These are phyloP conservation scores for Ciconia nigra DNA, from an alignment of 2,797 vertebrate species.

Conservation along the genomic window DNA sequence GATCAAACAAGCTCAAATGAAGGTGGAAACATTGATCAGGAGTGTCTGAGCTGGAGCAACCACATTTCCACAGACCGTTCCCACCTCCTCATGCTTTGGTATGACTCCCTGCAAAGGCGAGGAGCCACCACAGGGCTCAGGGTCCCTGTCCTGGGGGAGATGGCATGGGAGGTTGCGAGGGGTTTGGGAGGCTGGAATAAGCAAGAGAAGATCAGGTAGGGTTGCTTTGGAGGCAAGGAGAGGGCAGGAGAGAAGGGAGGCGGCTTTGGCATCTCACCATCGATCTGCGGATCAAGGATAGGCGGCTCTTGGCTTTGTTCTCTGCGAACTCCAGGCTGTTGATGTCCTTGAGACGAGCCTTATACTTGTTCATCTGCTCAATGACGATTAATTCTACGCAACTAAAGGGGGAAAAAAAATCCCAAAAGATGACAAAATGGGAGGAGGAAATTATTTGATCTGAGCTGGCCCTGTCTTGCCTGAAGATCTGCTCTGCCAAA, in stretches of 20 bases:
- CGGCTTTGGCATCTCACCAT: conserved; percentile 83
- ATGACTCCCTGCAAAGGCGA: not conserved
- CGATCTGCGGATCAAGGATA: conserved; percentile 91
- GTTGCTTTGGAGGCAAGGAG: conserved; percentile 9
- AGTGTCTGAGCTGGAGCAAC: not conserved
- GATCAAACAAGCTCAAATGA: not conserved
- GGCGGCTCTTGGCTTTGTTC: conserved; percentile 93
- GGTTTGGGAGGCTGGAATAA: conserved; percentile 9
- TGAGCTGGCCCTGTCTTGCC: not conserved
- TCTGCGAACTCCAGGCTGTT: conserved; percentile 96
- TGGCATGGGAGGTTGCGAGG: not conserved
- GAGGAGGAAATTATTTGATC: not conserved
- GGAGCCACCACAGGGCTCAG: not conserved
- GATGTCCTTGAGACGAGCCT: conserved; percentile 94
- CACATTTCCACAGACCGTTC: fast-evolving
- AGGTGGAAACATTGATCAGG: not conserved
- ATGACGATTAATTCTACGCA: conserved; percentile 94
- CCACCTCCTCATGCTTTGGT: not conserved
- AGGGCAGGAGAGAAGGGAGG: not conserved
- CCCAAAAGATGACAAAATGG: not conserved
- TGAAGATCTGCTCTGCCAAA: not conserved
- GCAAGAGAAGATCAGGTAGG: conserved; percentile 23
- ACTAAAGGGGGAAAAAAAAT: conserved; percentile 64
- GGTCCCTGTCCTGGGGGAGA: not conserved
- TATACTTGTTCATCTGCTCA: conserved; percentile 98